Conservation (phyloP, 2,888 invertebrate genomes). For the Sycophila texana region DNA sequence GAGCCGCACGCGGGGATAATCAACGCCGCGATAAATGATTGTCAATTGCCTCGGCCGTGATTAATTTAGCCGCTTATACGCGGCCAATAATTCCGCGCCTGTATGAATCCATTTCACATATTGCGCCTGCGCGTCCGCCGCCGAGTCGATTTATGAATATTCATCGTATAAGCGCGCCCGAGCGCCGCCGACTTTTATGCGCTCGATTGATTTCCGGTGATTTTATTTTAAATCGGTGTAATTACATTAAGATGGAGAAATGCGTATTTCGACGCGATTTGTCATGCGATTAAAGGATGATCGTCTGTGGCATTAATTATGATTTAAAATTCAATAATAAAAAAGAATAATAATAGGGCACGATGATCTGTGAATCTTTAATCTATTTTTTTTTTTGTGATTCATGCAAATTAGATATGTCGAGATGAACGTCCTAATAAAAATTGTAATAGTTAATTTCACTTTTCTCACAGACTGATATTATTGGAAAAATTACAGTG, state of each 20-base stretch:
- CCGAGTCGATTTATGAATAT: constrained; percentile 34
- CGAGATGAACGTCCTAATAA: too few relatives aligned
- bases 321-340: too few relatives aligned
- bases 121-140: neutral
- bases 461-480: too few relatives aligned
- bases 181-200: neutral
- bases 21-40: constrained; percentile 29
- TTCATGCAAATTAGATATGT: too few relatives aligned
- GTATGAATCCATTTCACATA: constrained; percentile 19
- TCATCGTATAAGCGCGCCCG: constrained; percentile 1
- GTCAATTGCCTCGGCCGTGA: constrained; percentile 13
- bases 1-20: neutral
- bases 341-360: too few relatives aligned
- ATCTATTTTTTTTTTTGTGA: too few relatives aligned
- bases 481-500: too few relatives aligned
- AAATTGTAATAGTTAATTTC: too few relatives aligned
- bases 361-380: too few relatives aligned
- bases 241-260: neutral
- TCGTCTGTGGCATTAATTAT: too few relatives aligned
- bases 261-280: constrained; percentile 3
- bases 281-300: constrained; percentile 9
- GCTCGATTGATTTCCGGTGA: constrained; percentile 28
- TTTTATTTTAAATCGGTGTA: constrained; percentile 24
- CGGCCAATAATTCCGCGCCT: constrained; percentile 23
- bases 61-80: constrained; percentile 25